phyloP scores from a whole-genome alignment of 2,888 invertebrate species.

The Pediacus dermestoides region DNA sequence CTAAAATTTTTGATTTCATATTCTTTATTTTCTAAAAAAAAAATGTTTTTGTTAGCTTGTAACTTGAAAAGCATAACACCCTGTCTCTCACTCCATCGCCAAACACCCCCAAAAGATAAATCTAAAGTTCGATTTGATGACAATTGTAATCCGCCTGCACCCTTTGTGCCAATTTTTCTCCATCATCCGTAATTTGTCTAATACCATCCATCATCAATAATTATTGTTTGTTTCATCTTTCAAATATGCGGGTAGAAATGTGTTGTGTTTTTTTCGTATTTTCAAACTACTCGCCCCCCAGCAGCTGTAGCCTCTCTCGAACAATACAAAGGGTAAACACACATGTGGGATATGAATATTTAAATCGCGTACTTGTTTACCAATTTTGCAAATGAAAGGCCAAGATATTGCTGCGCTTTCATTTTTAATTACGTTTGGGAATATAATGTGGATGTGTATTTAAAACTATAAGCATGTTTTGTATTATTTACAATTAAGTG shows the following conservation, averaged over 20 bases:
- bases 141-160: background rate
- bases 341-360: slow-evolving; percentile 17
- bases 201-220: slow-evolving; percentile 1
- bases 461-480: too few relatives aligned
- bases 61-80: too few relatives aligned
- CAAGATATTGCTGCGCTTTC: slow-evolving; percentile 24
- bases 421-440: slow-evolving; percentile 29
- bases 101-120: too few relatives aligned
- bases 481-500: too few relatives aligned
- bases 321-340: slow-evolving; percentile 7
- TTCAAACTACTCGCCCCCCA: slow-evolving; percentile 1
- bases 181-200: slow-evolving; percentile 1
- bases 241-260: slow-evolving; percentile 3
- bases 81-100: too few relatives aligned
- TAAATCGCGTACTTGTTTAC: slow-evolving; percentile 27
- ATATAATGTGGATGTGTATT: too few relatives aligned
- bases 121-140: too few relatives aligned
- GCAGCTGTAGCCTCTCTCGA: background rate
- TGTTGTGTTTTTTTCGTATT: too few relatives aligned
- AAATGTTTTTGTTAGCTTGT: too few relatives aligned
- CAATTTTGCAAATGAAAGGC: slow-evolving; percentile 31
- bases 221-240: slow-evolving; percentile 3
- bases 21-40: too few relatives aligned
- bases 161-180: background rate
- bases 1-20: too few relatives aligned